Conservation (phyloP, 1,140 invertebrate species). For the Anastatus disparis region DNA sequence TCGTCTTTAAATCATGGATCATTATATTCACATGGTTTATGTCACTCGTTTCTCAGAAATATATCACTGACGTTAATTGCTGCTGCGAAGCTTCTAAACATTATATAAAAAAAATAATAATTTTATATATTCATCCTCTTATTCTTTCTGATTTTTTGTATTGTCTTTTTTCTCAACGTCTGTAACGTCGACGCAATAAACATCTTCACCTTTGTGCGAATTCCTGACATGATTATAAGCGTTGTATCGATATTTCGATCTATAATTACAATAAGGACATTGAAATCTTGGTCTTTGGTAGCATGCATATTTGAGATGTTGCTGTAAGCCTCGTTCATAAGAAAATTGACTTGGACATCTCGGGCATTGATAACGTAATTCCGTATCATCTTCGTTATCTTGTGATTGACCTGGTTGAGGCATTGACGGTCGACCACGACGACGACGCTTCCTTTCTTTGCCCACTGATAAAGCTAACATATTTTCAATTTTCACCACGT, state of each 20-base stretch:
- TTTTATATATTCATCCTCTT: too few species aligned
- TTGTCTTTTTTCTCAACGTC: background rate
- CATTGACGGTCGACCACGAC: slow-evolving; percentile 2
- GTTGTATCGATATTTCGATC: slow-evolving; percentile 22
- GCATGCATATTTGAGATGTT: slow-evolving; percentile 66
- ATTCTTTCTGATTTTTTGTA: too few species aligned
- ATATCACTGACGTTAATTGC: too few species aligned
- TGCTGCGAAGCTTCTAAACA: too few species aligned
- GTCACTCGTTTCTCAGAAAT: too few species aligned
- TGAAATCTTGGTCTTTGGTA: slow-evolving; percentile 66
- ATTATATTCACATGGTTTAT: too few species aligned
- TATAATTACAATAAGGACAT: too few species aligned
- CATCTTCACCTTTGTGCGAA: slow-evolving; percentile 41
- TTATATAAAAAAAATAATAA: too few species aligned
- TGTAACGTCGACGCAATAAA: slow-evolving; percentile 26
- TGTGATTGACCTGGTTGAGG: background rate
- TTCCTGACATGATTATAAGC: slow-evolving; percentile 52
- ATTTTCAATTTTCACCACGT: background rate
- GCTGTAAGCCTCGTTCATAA: slow-evolving; percentile 66
- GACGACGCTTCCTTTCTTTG: background rate
- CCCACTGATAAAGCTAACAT: background rate
- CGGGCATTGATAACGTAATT: slow-evolving; percentile 55
- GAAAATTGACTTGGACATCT: slow-evolving; percentile 67
- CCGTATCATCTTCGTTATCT: background rate
- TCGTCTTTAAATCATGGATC: too few species aligned